Conservation (phyloP, 2,113 vertebrate genomes). For the Lophius piscatorius region DNA sequence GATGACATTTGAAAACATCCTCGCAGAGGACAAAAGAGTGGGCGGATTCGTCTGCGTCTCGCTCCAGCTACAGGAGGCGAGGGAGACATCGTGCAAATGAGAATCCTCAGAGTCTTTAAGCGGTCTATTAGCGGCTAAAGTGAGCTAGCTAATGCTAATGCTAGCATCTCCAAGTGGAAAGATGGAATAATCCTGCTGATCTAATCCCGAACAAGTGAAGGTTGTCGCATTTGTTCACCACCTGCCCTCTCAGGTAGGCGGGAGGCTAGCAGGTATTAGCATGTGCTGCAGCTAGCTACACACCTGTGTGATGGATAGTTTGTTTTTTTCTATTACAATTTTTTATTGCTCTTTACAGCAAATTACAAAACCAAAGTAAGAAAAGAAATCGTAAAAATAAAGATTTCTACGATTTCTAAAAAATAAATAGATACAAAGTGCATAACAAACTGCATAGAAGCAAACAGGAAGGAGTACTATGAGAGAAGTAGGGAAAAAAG, state of each 20-base stretch:
- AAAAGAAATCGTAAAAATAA: too few relatives aligned
- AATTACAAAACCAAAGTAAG: too few relatives aligned
- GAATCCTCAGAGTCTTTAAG: slow-evolving; percentile 62
- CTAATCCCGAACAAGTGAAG: slow-evolving; percentile 45
- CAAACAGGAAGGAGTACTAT: too few relatives aligned
- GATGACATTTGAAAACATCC: slow-evolving; percentile 78
- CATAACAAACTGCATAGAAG: too few relatives aligned
- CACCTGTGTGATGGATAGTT: slow-evolving; percentile 27
- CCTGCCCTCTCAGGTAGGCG: slow-evolving; percentile 60
- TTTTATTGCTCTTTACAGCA: too few relatives aligned
- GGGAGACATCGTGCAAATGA: slow-evolving; percentile 19
- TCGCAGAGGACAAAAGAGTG: slow-evolving; percentile 70
- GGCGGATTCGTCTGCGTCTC: slow-evolving; percentile 68
- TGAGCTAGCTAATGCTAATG: slow-evolving; percentile 57
- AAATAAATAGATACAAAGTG: too few relatives aligned
- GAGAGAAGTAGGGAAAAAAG: too few relatives aligned
- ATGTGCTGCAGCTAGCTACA: slow-evolving; percentile 19
- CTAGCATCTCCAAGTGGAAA: slow-evolving; percentile 72
- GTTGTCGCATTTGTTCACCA: slow-evolving; percentile 40
- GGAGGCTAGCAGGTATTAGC: slow-evolving; percentile 60
- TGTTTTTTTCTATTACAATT: slow-evolving; percentile 2
- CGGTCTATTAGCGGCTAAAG: slow-evolving; percentile 56
- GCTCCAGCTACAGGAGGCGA: slow-evolving; percentile 49
- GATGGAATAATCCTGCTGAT: slow-evolving; percentile 50
- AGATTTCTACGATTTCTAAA: too few relatives aligned